phyloP scores from a whole-genome alignment of 2,113 vertebrate genomes.

The Elephantulus edwardii region DNA sequence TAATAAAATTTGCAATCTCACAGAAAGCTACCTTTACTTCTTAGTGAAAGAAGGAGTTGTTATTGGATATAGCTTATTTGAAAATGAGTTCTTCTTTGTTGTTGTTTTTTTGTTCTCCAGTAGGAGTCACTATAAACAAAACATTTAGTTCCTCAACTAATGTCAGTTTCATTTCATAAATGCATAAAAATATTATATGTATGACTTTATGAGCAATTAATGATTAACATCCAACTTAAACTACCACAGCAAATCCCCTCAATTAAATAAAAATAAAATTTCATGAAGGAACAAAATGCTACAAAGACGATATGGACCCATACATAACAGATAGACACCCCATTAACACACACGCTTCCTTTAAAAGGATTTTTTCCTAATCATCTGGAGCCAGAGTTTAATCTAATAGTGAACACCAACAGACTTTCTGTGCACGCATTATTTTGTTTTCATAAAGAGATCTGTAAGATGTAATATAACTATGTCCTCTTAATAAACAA shows the following conservation, averaged over 20 bases:
- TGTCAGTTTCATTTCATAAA: conserved; percentile 5
- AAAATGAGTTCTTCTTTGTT: no score
- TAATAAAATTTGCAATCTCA: conserved; percentile 17
- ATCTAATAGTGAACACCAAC: not conserved
- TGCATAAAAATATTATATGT: not conserved
- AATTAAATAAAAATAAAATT: not conserved
- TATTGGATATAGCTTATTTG: not conserved
- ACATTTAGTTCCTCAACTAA: conserved; percentile 34
- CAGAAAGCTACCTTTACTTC: conserved; percentile 18
- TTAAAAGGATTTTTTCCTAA: not conserved
- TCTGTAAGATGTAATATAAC: not conserved
- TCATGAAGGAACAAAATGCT: not conserved
- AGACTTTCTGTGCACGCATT: not conserved
- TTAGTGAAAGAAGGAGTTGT: conserved; percentile 38
- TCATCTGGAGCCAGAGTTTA: not conserved
- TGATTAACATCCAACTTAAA: conserved; percentile 33
- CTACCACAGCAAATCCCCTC: not conserved
- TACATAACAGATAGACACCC: not conserved
- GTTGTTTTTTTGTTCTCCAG: conserved; percentile 47
- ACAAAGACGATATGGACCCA: not conserved
- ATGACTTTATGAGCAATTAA: not conserved
- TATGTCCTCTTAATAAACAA: not conserved
- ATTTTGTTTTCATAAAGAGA: not conserved
- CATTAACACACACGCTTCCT: no score
- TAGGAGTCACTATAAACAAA: conserved; percentile 63